phyloP scores from a whole-genome alignment of 92 coral and sea anemone species.

The Palythoa caribaeorum region DNA sequence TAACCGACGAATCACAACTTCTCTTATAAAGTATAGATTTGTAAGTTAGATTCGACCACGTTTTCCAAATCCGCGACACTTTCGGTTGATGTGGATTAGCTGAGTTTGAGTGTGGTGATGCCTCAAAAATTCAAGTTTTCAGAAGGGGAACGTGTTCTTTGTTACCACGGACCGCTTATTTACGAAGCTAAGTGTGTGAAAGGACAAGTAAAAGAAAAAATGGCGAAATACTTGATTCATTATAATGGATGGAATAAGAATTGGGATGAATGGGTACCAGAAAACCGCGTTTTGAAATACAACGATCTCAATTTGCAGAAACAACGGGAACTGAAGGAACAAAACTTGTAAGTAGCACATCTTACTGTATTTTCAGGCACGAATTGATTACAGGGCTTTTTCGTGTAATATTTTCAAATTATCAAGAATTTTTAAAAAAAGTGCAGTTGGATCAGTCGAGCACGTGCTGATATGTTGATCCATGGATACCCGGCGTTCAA shows the following conservation, averaged over 20 bases:
- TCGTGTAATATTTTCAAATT: background rate
- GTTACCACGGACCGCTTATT: conserved; percentile 96
- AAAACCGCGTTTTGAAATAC: conserved; percentile 92
- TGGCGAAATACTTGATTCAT: conserved; percentile 93
- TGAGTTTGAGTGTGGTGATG: conserved; percentile 53
- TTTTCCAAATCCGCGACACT: conserved; percentile 52
- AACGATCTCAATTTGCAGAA: conserved; percentile 94
- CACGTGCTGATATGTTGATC: background rate
- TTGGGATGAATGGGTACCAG: conserved; percentile 99
- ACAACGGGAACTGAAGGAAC: conserved; percentile 93
- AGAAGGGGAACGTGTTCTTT: conserved; percentile 98
- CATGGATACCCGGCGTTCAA: background rate
- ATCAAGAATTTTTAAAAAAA: background rate
- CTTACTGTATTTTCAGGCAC: background rate
- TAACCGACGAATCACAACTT: conserved; percentile 49
- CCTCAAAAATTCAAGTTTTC: conserved; percentile 97
- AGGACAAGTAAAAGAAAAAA: conserved; percentile 95
- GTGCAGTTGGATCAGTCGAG: background rate
- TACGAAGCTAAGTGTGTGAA: conserved; percentile 98
- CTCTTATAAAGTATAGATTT: conserved; percentile 20
- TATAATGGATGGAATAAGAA: conserved; percentile 99
- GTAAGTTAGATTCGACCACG: conserved; percentile 52
- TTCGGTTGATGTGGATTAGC: conserved; percentile 71
- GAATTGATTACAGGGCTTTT: background rate
- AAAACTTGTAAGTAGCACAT: conserved; percentile 80